Evolutionary conservation across 2,113 vertebrate species (phyloP), one percentile per base, ranked within the genome.

Genomic region (Herpetotheres cachinnans): DNA sequence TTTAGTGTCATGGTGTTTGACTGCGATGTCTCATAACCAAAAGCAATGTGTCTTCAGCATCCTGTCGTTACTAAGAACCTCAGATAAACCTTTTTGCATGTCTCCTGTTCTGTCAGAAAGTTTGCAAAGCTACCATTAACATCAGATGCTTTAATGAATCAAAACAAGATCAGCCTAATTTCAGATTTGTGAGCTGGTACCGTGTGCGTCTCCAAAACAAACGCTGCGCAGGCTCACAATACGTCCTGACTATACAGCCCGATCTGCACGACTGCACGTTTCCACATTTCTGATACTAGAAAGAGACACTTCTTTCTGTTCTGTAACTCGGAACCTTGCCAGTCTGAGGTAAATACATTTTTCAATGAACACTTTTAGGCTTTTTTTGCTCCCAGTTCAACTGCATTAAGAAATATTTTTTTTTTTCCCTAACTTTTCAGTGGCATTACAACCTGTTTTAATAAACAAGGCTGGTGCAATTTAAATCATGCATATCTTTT

Each of bases 211-310:
- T 54, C 36, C 42, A 76, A 34, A 90, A n/a, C 6, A 58, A 38
- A 4, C 6, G 5, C 36, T 59, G 36, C 55, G 9, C 11, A 73
- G 36, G 22, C 17, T 58, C 70, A 36, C 79, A 49, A 2, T 3
- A n/a, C 0, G 0, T 9, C 30, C 24, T 58, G 47, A 36, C 20
- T 26, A 62, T 1, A 70, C 38, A 81, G 15, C 12, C n/a, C 17
- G 8, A 11, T 4, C 22, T 4, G 13, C 40, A 49, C 1, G 42
- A 24, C 42, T 62, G 15, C 67, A 54, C 5, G 0, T 63, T 62
- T 55, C 69, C 56, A 46, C 14, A 1, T 18, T 59, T 77, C 55
- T 2, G 1, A 27, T 25, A 16, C 3, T 12, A 86, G 29, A 38
- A 62, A 32, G 16, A 49, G 4, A 29, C 14, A 11, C 2, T 13